Base-by-base conservation (phyloP, 2,113 vertebrate genomes). In the Sinosuthora webbiana region DNA sequence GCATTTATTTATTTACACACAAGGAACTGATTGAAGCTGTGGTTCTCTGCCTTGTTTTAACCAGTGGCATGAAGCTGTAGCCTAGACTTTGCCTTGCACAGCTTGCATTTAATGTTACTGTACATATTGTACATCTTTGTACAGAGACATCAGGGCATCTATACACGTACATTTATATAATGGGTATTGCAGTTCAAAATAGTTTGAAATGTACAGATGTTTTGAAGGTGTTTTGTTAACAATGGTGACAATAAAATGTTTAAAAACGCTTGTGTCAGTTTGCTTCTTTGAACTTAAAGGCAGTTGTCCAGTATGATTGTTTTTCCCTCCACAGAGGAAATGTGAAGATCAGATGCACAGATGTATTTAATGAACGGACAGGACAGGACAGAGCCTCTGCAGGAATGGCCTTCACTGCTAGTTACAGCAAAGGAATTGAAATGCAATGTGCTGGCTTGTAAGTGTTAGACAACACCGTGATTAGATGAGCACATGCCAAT, bases 101-200 rank as follows among this genome's bases (percentile, higher is more conserved):
- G 98, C 98, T 98, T 98, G 98, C 98, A 94, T 97, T 98, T 96
- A 79, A 67, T 97, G 98, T 98, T 97, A 98, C 97, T 98, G 99
- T 99, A 99, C 99, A 99, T 99, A 99, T 98, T 99, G 99, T 99
- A 99, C 98, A 99, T 99, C 98, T 98, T 97, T 98, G 98, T 98
- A 98, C 98, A 99, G 98, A 98, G 96, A 99, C 98, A 98, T 98
- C 97, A 96, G 89, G 97, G 97, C 98, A 97, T 96, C 97, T 97
- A 87, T 85, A 95, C 84, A 89, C 91, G 5, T 93, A 94, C 98
- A 83, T 98, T 97, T 98, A 82, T 97, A 98, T 96, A 94, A 97
- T 59, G 82, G 95, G 94, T 82, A 92, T 41, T 89, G 97, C 97
- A 93, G 95, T 98, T 98, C 94, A 94, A 93, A 97, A 97, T 96